These are phyloP conservation scores for Phthorimaea operculella DNA, from an alignment of 1,140 invertebrate species.

Conservation along the genomic window DNA sequence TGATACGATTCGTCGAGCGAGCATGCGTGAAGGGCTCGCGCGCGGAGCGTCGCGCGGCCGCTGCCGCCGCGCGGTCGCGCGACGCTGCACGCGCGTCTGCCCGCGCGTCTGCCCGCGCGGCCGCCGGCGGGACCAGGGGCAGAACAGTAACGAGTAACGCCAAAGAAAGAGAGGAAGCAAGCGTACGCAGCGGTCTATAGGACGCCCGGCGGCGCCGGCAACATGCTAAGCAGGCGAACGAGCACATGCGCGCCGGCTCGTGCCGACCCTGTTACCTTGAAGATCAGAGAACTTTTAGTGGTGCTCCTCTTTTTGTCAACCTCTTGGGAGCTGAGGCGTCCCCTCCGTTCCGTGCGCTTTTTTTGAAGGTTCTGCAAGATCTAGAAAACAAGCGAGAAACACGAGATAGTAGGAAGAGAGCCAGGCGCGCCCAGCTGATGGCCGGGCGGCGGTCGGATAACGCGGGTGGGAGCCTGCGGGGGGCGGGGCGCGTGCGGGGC, in stretches of 20 bases:
- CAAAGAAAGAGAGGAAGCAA: constrained; percentile 61
- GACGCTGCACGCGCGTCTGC: constrained; percentile 27
- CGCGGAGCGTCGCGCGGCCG: constrained; percentile 36
- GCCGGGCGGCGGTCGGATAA: constrained; percentile 35
- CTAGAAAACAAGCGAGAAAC: constrained; percentile 89
- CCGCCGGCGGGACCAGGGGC: constrained; percentile 49
- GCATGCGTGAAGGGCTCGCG: constrained; percentile 47
- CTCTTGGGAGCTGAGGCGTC: constrained; percentile 88
- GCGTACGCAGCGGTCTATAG: constrained; percentile 57
- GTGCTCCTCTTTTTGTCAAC: constrained; percentile 90
- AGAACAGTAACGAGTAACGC: constrained; percentile 57
- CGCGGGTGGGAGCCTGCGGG: constrained; percentile 14
- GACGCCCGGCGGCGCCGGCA: constrained; percentile 56
- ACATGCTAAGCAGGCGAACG: constrained; percentile 64
- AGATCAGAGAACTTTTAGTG: constrained; percentile 96
- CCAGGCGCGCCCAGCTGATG: constrained; percentile 57
- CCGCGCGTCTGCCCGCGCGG: constrained; percentile 42
- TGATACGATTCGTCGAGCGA: constrained; percentile 54
- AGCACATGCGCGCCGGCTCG: constrained; percentile 65
- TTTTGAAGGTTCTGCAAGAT: constrained; percentile 97
- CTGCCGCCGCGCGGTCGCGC: constrained; percentile 48
- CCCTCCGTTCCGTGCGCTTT: constrained; percentile 94
- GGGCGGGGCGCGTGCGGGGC: constrained; percentile 46
- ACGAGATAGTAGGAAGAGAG: constrained; percentile 75
- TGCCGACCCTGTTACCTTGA: constrained; percentile 86